These are phyloP conservation scores for Opisthocomus hoazin DNA, from an alignment of 2,113 vertebrate species.

Conservation along the genomic window DNA sequence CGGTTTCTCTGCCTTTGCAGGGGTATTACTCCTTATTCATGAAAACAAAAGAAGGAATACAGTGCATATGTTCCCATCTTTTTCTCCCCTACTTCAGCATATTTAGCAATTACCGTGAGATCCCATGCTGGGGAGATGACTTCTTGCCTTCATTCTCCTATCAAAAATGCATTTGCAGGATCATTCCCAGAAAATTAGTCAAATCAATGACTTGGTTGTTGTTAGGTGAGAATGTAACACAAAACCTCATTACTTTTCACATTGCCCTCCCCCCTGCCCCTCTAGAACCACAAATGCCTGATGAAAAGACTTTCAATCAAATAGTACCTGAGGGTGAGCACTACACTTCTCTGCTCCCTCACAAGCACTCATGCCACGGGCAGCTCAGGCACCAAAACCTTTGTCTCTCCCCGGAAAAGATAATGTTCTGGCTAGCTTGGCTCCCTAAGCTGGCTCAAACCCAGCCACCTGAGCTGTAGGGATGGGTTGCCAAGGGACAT, in stretches of 20 bases:
- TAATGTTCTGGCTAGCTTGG: not conserved
- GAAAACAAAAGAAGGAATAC: not conserved
- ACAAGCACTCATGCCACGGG: accelerated
- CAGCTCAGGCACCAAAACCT: not conserved
- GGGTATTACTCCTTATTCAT: not conserved
- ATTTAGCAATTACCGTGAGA: not conserved
- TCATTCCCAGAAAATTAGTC: not conserved
- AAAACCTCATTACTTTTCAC: not conserved
- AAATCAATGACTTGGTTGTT: not conserved
- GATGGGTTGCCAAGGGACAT: accelerated
- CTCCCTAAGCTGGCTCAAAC: not conserved
- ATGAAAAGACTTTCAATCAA: not conserved
- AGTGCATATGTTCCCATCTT: not conserved
- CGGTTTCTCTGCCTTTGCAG: not conserved
- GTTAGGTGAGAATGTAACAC: not conserved
- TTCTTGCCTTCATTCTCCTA: not conserved
- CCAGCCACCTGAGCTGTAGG: accelerated
- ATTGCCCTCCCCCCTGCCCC: no score
- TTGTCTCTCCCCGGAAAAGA: accelerated
- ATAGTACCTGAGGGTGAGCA: not conserved
- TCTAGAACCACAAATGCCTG: not conserved
- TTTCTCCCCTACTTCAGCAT: not conserved
- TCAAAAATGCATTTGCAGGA: not conserved
- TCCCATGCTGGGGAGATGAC: not conserved
- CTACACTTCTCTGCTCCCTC: not conserved